Percentiles rank a stretch among this genome's conserved stretches.
These are phyloP conservation scores for Cygnus olor DNA, from an alignment of 2,797 vertebrate genomes.

Conservation along the genomic window DNA sequence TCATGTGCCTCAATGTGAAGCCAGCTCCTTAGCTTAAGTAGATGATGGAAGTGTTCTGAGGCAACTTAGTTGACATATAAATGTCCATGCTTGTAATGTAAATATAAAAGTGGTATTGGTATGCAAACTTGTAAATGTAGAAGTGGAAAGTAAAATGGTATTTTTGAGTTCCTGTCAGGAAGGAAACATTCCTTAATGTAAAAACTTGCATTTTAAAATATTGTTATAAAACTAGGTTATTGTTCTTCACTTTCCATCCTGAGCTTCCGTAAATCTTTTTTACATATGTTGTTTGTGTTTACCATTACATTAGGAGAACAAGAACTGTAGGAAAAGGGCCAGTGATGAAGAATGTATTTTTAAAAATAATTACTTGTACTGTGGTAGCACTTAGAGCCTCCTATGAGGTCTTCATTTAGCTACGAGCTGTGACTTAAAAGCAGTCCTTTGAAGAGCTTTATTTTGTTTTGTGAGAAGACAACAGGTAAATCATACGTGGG, in stretches of 20 bases:
- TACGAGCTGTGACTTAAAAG: neutral
- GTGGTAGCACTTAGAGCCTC: neutral
- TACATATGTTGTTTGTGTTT: neutral
- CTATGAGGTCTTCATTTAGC: neutral
- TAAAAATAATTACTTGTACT: neutral
- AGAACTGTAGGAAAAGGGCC: neutral
- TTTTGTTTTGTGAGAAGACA: slow-evolving; percentile 19
- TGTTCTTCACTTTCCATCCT: neutral
- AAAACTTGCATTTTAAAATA: neutral
- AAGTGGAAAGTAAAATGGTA: neutral
- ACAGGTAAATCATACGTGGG: neutral
- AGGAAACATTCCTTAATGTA: neutral
- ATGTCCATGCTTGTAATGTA: neutral
- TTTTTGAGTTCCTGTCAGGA: neutral
- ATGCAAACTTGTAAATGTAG: no score
- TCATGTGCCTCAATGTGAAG: neutral
- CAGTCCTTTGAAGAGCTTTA: neutral
- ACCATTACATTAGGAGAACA: neutral
- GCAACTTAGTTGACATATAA: neutral
- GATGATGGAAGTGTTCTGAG: neutral
- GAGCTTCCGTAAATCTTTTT: neutral
- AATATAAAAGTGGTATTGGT: neutral
- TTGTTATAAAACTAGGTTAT: neutral
- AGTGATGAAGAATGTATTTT: neutral
- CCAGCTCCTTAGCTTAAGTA: neutral